Evolutionary conservation across 2,797 vertebrate genomes (phyloP).

Genomic region (Xenops minutus): DNA sequence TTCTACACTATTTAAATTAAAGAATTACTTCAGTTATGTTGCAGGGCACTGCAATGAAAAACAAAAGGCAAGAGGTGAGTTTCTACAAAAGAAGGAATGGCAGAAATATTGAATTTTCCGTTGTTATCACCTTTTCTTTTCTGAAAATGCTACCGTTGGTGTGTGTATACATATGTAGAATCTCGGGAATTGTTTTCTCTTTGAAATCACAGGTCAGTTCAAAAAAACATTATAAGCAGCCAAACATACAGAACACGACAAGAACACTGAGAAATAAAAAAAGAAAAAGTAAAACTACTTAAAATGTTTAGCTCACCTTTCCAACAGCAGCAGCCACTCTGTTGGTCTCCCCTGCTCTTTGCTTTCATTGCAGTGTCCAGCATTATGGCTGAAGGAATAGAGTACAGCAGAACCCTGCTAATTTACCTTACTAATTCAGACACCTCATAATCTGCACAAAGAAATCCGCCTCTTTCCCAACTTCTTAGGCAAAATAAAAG

Average conservation of each 20-base stretch:
- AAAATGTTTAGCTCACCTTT: conserved; percentile 27
- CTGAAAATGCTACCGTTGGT: not conserved
- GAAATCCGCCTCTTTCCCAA: not conserved
- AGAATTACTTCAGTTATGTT: conserved; percentile 14
- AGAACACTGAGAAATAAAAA: not conserved
- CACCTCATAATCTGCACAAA: not conserved
- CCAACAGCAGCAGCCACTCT: conserved; percentile 39
- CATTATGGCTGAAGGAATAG: conserved; percentile 40
- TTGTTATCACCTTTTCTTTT: not conserved
- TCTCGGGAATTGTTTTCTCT: not conserved
- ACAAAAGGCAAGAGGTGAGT: not conserved
- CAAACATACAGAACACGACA: not conserved
- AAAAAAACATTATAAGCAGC: not conserved
- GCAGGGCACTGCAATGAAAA: conserved; percentile 57
- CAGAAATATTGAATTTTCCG: not conserved
- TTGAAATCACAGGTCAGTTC: not conserved
- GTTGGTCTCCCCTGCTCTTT: conserved; percentile 44
- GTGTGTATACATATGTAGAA: not conserved
- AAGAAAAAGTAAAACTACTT: not conserved
- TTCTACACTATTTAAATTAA: not conserved
- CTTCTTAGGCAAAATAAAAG: not conserved
- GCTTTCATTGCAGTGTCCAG: conserved; percentile 58
- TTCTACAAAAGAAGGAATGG: not conserved
- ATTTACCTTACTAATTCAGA: conserved; percentile 14
- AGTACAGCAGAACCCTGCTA: conserved; percentile 47